Conservation (phyloP, 1,140 invertebrate species). For the Drosophila aff. region DNA sequence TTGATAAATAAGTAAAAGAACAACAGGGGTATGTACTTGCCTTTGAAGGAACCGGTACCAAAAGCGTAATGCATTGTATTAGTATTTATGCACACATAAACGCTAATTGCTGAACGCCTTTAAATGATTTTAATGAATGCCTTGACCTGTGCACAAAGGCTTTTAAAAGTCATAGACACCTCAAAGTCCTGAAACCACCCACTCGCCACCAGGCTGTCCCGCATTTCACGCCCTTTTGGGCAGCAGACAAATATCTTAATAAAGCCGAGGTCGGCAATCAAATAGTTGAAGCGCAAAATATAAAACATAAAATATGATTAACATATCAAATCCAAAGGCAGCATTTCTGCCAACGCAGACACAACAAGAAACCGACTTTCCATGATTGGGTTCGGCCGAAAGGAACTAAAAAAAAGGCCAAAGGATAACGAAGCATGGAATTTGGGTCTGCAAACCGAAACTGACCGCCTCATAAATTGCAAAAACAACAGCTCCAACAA, state of each 20-base stretch:
- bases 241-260: slow-evolving; percentile 60
- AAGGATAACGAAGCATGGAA: slow-evolving; percentile 64
- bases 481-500: slow-evolving; percentile 41
- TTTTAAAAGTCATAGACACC: background rate
- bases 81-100: slow-evolving; percentile 36
- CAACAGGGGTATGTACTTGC: background rate
- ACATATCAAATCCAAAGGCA: slow-evolving; percentile 62
- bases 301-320: slow-evolving; percentile 78
- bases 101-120: slow-evolving; percentile 44
- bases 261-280: slow-evolving; percentile 53
- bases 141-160: slow-evolving; percentile 2
- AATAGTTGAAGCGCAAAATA: slow-evolving; percentile 75
- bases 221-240: slow-evolving; percentile 55
- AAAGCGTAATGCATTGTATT: no score
- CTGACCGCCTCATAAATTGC: slow-evolving; percentile 78
- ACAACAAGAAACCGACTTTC: slow-evolving; percentile 14
- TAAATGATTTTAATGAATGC: background rate
- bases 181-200: background rate
- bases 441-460: slow-evolving; percentile 47
- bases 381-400: slow-evolving; percentile 27
- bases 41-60: background rate
- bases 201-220: slow-evolving; percentile 10
- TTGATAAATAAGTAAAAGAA: background rate
- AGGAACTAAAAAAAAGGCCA: slow-evolving; percentile 4
- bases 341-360: slow-evolving; percentile 40